Evolutionary conservation across 2,888 invertebrate genomes (phyloP), one percentile per base, ranked within the genome.

Genomic region (Halocaridina rubra): DNA sequence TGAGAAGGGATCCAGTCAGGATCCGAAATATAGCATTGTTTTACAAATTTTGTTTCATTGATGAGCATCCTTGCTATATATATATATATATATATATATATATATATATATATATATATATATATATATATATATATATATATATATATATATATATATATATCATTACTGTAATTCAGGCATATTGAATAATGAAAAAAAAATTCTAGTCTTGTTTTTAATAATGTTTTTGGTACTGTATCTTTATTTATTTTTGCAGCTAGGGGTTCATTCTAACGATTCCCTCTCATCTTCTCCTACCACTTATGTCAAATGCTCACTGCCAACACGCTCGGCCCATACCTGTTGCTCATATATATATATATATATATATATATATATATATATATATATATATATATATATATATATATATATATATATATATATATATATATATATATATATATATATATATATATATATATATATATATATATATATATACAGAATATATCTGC

Each of bases 51-150:
- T n/a, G n/a, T n/a, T n/a, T n/a, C n/a, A n/a, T n/a, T n/a, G n/a
- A n/a, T n/a, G n/a, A n/a, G n/a, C n/a, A n/a, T n/a, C n/a, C n/a
- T n/a, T n/a, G n/a, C n/a, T n/a, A n/a, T n/a, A n/a, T n/a, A n/a
- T n/a, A n/a, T n/a, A 67, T 59, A 59, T 59, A 59, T 59, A 59
- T 59, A 59, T 59, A 59, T 59, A 59, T 59, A 59, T 59, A 59
- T 59, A 59, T 59, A 59, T 59, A 59, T 59, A 59, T 59, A 59
- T 59, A 59, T 59, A 59, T 8, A 59, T 59, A 59, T 59, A 59
- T 59, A 59, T 59, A 59, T 59, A 59, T 59, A 59, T 59, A 59
- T 59, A 59, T 59, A 59, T 59, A 59, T 59, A 59, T 59, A 59
- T 59, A 59, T 59, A 59, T 59, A 59, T 59, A n/a, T n/a, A n/a